Base-by-base conservation (phyloP, 2,113 vertebrate genomes). In the Triplophysa siluroides region DNA sequence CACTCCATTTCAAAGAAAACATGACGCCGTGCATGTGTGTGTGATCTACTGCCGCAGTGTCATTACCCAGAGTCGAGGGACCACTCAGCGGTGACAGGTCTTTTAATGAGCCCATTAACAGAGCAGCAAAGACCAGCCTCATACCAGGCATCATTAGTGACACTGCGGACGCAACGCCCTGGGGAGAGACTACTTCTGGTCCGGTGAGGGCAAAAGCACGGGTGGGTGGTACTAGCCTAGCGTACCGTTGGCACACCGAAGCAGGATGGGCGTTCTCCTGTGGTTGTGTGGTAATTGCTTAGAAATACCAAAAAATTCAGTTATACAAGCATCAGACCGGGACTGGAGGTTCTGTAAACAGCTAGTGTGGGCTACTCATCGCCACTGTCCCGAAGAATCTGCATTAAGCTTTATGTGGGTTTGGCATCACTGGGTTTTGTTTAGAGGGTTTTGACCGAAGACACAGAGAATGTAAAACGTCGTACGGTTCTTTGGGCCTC, bases 51-150 rank as follows among this genome's bases (percentile, higher is more conserved):
- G 21, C 72, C 3, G 68, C 63, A 72, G 47, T 56, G n/a, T 76
- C 66, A 79, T 83, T 76, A 80, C 68, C 41, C n/a, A 13, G 23
- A 81, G 62, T 52, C 33, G 10, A 43, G 64, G 47, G 78, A 81
- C 52, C 56, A 43, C 78, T 81, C 68, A 62, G 74, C 74, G 72
- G 62, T 54, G 63, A 41, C 43, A 81, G 79, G 67, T 21, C 50
- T 76, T 62, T 83, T 81, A 83, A 83, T 78, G 74, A 78, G 52
- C 45, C 78, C 38, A 73, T 77, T 83, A 72, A 50, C 11, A 77
- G n/a, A 56, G 70, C 52, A 58, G 58, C 61, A 64, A 76, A 70
- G 79, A 67, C 65, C 70, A 16, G 50, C 38, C 41, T 76, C 60
- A 76, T 52, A 52, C 58, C 62, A 76, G 65, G 60, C 41, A 7